These are phyloP conservation scores for Chrysolina americana DNA, from an alignment of 2,888 invertebrate genomes.

Conservation along the genomic window DNA sequence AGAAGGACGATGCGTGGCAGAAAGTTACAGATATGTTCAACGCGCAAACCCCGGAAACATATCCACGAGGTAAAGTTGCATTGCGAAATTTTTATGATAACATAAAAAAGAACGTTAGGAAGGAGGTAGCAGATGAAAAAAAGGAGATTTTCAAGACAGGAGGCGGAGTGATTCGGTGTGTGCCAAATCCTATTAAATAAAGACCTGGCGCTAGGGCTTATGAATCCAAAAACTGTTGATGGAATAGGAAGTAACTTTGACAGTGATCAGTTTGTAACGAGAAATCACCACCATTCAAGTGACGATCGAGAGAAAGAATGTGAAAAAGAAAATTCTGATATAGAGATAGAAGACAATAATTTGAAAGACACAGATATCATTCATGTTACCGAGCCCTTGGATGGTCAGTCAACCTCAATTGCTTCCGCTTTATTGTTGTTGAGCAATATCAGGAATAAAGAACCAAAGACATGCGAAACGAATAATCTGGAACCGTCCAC, in stretches of 20 bases:
- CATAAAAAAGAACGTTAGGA: slow-evolving; percentile 25
- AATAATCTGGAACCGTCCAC: slow-evolving; percentile 19
- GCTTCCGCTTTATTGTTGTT: too few species aligned
- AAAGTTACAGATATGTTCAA: too few species aligned
- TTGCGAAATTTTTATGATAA: slow-evolving; percentile 28
- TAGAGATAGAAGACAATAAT: slow-evolving; percentile 13
- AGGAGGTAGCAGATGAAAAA: slow-evolving; percentile 23
- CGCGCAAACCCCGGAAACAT: too few species aligned
- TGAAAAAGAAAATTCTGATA: slow-evolving; percentile 27
- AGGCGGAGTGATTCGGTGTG: slow-evolving; percentile 14
- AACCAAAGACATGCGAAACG: not conserved
- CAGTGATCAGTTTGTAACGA: slow-evolving; percentile 14
- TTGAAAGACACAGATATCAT: slow-evolving; percentile 24
- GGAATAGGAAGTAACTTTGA: slow-evolving; percentile 4
- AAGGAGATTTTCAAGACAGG: slow-evolving; percentile 26
- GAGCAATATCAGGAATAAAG: slow-evolving; percentile 9
- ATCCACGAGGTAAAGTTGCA: too few species aligned
- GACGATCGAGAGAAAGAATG: slow-evolving; percentile 9
- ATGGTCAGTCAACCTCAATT: too few species aligned
- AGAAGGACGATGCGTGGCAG: too few species aligned
- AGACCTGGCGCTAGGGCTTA: too few species aligned
- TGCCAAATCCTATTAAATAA: slow-evolving; percentile 23
- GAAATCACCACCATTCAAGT: slow-evolving; percentile 19
- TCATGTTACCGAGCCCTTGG: too few species aligned
- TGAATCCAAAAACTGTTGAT: too few species aligned